phyloP scores from a whole-genome alignment of 2,113 vertebrate genomes.

The Chlamydotis undulata region DNA sequence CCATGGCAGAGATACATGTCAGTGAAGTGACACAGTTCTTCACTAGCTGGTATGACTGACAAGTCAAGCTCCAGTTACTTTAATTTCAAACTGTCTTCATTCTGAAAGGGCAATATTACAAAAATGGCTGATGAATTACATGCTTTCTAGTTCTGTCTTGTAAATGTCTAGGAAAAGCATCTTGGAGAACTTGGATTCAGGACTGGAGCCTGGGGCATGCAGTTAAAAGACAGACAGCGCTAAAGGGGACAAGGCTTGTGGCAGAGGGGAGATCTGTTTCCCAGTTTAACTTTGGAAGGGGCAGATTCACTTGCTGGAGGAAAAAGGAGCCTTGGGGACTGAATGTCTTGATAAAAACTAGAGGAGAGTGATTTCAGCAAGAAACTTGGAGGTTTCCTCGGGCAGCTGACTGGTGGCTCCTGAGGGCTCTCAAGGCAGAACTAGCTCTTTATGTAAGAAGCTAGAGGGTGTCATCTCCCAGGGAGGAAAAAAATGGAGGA shows the following conservation, averaged over 20 bases:
- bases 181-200: not conserved
- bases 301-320: not conserved
- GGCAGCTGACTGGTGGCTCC: not conserved
- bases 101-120: not conserved
- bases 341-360: not conserved
- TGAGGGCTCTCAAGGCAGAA: not conserved
- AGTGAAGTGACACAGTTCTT: not conserved
- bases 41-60: not conserved
- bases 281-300: not conserved
- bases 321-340: not conserved
- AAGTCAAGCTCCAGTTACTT: not conserved
- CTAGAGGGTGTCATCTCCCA: not conserved
- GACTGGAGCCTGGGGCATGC: not conserved
- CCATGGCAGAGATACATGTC: not conserved
- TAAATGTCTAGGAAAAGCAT: not conserved
- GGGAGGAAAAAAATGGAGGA: not conserved
- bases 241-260: not conserved
- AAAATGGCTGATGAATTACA: not conserved
- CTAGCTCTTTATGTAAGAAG: not conserved
- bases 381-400: not conserved
- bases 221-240: not conserved
- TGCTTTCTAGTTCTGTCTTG: not conserved
- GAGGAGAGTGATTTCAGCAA: not conserved
- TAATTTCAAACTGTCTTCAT: not conserved
- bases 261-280: not conserved